Base-by-base conservation (phyloP, 2,888 invertebrate genomes). In the Lasioglossum calceatum region DNA sequence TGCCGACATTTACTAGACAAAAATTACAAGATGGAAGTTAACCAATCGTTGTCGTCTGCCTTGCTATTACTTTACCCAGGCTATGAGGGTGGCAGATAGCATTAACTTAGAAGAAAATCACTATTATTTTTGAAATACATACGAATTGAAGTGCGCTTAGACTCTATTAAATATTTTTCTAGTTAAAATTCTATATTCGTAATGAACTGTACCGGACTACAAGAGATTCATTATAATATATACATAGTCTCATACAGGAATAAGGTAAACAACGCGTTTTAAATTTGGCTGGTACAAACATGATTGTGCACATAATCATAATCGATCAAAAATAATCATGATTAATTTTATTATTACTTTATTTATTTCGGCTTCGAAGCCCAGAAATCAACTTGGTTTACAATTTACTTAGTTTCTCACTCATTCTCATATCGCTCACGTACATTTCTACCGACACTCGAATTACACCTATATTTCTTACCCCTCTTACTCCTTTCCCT, bases 1-100 rank as follows among this genome's bases (percentile, higher is more conserved):
- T 98, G 98, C 94, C 96, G 98, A 12, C 94, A 95, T 58, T 96
- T 96, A n/a, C 95, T 98, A 5, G 96, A 96, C 0, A 96, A 96
- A 86, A 95, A 96, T 85, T 96, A 95, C 89, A 90, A 95, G 72
- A 94, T 96, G 87, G 92, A 95, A n/a, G 92, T 96, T 0, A 98
- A 98, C 93, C 95, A 96, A 72, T 93, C 94, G 0, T 96, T 98
- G 10, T 95, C 96, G 50, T 93, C 95, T 2, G 96, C 96, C 0
- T 95, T 98, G 4, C 95, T 96, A 67, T 92, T 94, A 5, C 95
- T 98, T 50, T 97, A 97, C 93, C 97, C 98, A 0, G 98, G 98
- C 0, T 98, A 97, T 92, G 97, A 96, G 83, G 96, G 95, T 14
- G 96, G 96, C 32, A 90, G 88, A 87, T 89, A 86, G 85, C 83